Conservation (phyloP, 2,888 invertebrate species). For the Latheticus oryzae region DNA sequence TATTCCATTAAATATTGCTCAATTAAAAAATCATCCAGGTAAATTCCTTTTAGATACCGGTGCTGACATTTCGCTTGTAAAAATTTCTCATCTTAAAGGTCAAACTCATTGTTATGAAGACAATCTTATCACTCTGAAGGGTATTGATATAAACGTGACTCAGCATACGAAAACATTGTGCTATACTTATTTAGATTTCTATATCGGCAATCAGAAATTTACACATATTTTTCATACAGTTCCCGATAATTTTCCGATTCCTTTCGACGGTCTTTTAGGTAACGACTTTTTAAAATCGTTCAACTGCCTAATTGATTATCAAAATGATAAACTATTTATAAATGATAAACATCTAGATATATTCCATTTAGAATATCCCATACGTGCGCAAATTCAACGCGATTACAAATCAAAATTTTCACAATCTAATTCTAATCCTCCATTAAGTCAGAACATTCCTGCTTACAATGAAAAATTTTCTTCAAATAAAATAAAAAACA, state of each 20-base stretch:
- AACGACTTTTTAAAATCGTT: slow-evolving; percentile 1
- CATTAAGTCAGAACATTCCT: slow-evolving; percentile 1
- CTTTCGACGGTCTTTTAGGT: slow-evolving; percentile 40
- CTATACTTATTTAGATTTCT: too few species aligned
- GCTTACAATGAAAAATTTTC: too few species aligned
- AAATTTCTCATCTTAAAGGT: slow-evolving; percentile 11
- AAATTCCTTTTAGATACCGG: too few species aligned
- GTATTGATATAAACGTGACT: slow-evolving; percentile 26
- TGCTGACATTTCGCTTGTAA: slow-evolving; percentile 38
- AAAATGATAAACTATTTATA: too few species aligned
- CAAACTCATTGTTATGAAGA: slow-evolving; percentile 15
- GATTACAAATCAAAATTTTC: too few species aligned
- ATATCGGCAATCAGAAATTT: slow-evolving; percentile 23
- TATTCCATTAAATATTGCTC: too few species aligned
- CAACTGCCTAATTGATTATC: not conserved
- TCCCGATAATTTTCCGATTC: slow-evolving; percentile 37
- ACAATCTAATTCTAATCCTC: not conserved
- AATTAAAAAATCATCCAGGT: too few species aligned
- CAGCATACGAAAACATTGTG: slow-evolving; percentile 26
- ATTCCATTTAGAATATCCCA: too few species aligned
- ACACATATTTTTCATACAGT: slow-evolving; percentile 38
- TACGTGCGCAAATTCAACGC: too few species aligned
- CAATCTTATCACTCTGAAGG: slow-evolving; percentile 9
- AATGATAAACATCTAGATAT: too few species aligned
- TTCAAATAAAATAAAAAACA: too few species aligned